phyloP scores from a whole-genome alignment of 1,140 invertebrate species.

The Calephelis nemesis region DNA sequence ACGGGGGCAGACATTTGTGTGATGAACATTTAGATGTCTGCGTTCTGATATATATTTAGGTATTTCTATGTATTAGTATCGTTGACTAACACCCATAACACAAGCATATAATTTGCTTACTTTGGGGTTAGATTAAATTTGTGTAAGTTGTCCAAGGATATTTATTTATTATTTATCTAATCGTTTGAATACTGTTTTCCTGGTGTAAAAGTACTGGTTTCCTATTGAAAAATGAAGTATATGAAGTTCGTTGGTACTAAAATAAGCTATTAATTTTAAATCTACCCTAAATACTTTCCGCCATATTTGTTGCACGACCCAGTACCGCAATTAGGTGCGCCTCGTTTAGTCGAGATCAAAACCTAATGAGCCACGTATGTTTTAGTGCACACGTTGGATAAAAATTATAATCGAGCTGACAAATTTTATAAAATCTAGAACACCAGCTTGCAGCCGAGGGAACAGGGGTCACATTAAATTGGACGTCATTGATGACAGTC shows the following conservation, averaged over 20 bases:
- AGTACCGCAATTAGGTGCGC: constrained; percentile 60
- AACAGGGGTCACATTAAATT: constrained; percentile 22
- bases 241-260: background rate
- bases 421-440: constrained; percentile 31
- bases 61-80: no score
- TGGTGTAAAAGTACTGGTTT: no score
- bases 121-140: no score
- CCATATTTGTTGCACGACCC: constrained; percentile 48
- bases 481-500: constrained; percentile 40
- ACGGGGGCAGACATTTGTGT: no score
- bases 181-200: no score
- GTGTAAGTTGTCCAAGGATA: no score
- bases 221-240: no score
- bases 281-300: constrained; percentile 48
- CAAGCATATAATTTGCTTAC: no score
- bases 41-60: no score
- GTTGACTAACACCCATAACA: no score
- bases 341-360: constrained; percentile 66
- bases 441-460: background rate
- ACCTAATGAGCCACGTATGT: constrained; percentile 67
- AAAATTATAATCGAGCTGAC: constrained; percentile 30
- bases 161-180: no score
- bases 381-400: constrained; percentile 37
- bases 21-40: no score
- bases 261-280: constrained; percentile 47